A percentile compares a stretch with the other conserved stretches of the same genome.
phyloP scores from a whole-genome alignment of 2,888 invertebrate genomes.

The Melanophora roralis region DNA sequence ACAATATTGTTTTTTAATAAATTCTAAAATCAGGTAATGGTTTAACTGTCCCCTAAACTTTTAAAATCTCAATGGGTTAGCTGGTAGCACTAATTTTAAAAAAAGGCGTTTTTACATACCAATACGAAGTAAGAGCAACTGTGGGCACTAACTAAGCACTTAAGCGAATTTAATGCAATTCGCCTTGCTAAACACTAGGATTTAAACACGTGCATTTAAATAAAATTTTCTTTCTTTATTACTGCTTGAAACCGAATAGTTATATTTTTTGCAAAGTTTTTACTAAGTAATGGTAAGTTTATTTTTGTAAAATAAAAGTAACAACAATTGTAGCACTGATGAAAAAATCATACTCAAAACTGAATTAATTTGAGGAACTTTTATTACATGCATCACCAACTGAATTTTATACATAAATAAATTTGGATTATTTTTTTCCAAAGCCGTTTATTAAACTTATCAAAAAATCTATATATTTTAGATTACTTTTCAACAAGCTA shows the following conservation, averaged over 20 bases:
- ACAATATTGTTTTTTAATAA: too few relatives aligned
- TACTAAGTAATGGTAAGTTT: constrained; percentile 33
- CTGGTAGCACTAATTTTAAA: too few relatives aligned
- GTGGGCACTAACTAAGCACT: not conserved
- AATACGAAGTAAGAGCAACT: not conserved
- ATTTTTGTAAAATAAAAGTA: too few relatives aligned
- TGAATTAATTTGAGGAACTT: constrained; percentile 65
- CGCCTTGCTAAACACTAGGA: too few relatives aligned
- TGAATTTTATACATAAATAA: constrained; percentile 64
- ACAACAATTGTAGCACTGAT: constrained; percentile 64
- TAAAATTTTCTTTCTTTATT: not conserved
- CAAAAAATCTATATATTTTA: not conserved
- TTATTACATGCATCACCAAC: constrained; percentile 70
- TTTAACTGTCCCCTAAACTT: too few relatives aligned
- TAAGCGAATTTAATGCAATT: too few relatives aligned
- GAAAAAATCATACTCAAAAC: constrained; percentile 65
- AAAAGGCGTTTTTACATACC: not conserved
- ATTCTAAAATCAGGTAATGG: too few relatives aligned
- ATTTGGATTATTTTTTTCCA: too few relatives aligned
- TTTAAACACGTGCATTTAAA: not conserved
- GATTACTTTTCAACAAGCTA: not conserved
- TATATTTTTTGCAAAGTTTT: too few relatives aligned
- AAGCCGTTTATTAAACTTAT: too few relatives aligned
- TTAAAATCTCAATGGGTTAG: too few relatives aligned
- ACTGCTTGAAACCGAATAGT: not conserved